Evolutionary conservation across 2,113 vertebrate species (phyloP).

Genomic region (Hystrix cristata): DNA sequence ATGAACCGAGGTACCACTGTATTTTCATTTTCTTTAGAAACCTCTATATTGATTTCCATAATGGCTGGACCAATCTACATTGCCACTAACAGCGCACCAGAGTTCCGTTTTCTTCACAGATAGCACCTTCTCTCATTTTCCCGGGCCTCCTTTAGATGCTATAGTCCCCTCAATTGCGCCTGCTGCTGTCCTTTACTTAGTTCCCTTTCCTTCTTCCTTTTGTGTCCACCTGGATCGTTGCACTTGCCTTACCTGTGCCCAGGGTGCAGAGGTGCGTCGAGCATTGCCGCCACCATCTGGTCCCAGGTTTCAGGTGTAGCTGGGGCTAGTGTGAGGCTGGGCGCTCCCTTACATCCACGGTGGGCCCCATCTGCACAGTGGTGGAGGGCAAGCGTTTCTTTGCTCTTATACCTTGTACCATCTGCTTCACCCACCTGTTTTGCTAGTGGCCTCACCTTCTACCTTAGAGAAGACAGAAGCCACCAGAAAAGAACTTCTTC

Average conservation of each 20-base stretch:
- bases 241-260: not conserved
- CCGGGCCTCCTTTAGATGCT: not conserved
- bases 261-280: not conserved
- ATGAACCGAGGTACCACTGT: not conserved
- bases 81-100: not conserved
- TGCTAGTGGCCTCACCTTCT: not conserved
- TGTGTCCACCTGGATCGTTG: not conserved
- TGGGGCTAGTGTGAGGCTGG: not conserved
- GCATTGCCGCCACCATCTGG: not conserved
- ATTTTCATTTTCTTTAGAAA: not conserved
- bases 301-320: not conserved
- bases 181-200: not conserved
- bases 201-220: not conserved
- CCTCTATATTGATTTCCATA: not conserved
- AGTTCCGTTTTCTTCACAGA: not conserved
- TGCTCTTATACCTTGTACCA: not conserved
- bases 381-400: not conserved
- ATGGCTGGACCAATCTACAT: not conserved
- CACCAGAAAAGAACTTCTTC: not conserved
- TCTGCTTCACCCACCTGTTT: not conserved
- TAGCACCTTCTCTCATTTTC: not conserved
- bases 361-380: accelerated
- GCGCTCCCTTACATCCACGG: not conserved
- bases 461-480: not conserved
- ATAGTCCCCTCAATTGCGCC: not conserved